Evolutionary conservation across 2,888 invertebrate genomes (phyloP), one percentile per base, ranked within the genome.

Genomic region (Cybosia mesomella): DNA sequence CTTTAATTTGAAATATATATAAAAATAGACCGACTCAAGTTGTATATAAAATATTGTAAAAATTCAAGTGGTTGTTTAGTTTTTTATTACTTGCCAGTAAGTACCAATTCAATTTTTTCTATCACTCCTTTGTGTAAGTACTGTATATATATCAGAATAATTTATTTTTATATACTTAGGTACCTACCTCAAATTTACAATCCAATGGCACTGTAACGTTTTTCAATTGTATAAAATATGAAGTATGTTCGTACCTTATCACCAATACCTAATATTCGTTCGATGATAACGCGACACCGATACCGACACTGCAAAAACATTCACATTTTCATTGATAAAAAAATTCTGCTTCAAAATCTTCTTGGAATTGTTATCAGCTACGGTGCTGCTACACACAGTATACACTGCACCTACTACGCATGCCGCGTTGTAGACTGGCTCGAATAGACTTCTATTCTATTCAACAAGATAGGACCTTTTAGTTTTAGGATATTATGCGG

Each of bases 261-360:
- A 74, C 66, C 65, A 77, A 75, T 67, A 75, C 2, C 5, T 4
- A 5, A 68, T 75, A 77, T 80, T 79, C 81, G 67, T 77, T 70
- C 58, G 43, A 58, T 55, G 62, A 68, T 68, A 67, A 74, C 72
- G 67, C 71, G 66, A 72, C 66, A 76, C 79, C 74, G 72, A 66
- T 74, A 73, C 63, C 59, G 64, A 58, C 54, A 54, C 64, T 2
- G 55, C 68, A 61, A 65, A 73, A 72, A 70, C 43, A 73, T 81
- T 88, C 86, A 89, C 87, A 89, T 89, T 88, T 88, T 89, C 83
- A 89, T 87, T 87, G 79, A 89, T 86, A 84, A 85, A 83, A 73
- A 67, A 49, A 36, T 34, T 69, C 73, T 75, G 73, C 58, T 68
- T 64, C 63, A 32, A 68, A 67, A 74, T 71, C 59, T 34, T 68